A percentile compares a stretch with the other conserved stretches of the same genome.
Evolutionary conservation across 2,113 vertebrate genomes (phyloP).

Genomic region (Corythornis vintsioides): DNA sequence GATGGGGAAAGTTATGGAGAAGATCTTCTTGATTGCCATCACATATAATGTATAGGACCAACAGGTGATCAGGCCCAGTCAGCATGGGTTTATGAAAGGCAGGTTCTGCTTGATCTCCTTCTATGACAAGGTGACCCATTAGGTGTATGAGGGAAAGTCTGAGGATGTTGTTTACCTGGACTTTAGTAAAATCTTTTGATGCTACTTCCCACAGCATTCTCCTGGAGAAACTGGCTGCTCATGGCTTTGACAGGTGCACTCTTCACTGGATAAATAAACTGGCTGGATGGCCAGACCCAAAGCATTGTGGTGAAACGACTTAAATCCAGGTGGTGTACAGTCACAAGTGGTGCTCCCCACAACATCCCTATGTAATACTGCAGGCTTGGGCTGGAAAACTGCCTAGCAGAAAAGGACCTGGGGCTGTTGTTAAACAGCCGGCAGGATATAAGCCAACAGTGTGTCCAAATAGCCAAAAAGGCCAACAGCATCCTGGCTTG

Average conservation of each 20-base stretch:
- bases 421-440: background rate
- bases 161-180: background rate
- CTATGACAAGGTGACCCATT: background rate
- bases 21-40: background rate
- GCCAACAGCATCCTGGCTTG: too few relatives aligned
- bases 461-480: too few relatives aligned
- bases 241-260: background rate
- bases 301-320: background rate
- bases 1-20: background rate
- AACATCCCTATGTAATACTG: background rate
- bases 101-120: background rate
- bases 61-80: background rate
- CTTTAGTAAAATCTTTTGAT: background rate
- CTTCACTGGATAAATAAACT: background rate
- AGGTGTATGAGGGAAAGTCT: background rate
- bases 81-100: background rate
- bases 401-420: background rate
- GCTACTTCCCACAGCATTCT: background rate
- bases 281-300: background rate
- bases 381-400: background rate
- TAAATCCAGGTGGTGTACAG: background rate
- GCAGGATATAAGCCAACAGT: background rate
- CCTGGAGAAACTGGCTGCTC: background rate
- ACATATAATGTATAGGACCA: accelerated
- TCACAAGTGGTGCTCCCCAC: background rate